Conservation (phyloP, 2,113 vertebrate species). For the Pao palembangensis region DNA sequence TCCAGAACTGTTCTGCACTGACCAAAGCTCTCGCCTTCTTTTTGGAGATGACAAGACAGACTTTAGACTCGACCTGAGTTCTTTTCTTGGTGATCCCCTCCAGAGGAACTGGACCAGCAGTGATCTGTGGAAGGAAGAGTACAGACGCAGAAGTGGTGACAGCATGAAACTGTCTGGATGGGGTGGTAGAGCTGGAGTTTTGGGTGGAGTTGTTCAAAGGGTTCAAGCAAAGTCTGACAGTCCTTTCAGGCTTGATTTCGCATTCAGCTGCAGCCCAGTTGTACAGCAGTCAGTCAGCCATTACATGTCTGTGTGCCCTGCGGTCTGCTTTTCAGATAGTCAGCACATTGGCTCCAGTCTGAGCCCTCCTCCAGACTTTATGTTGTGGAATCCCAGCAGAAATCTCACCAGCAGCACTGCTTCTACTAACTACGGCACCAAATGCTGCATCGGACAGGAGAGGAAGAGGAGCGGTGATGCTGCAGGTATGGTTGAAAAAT, state of each 20-base stretch:
- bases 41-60: conserved; percentile 1
- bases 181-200: conserved; percentile 18
- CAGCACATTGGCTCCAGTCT: background rate
- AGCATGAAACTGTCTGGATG: background rate
- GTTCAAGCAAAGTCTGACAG: background rate
- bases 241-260: conserved; percentile 21
- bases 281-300: conserved; percentile 10
- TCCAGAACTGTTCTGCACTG: conserved; percentile 3
- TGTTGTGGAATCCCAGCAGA: conserved; percentile 7
- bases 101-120: conserved; percentile 17
- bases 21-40: conserved; percentile 15
- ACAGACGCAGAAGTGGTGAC: conserved; percentile 6
- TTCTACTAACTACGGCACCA: conserved; percentile 27
- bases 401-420: background rate
- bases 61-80: conserved; percentile 22
- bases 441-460: conserved; percentile 45
- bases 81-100: conserved; percentile 19
- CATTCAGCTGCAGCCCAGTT: conserved; percentile 6
- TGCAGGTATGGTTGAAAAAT: background rate
- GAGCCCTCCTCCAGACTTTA: conserved; percentile 1
- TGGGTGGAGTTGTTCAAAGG: conserved; percentile 36
- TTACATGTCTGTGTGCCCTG: background rate
- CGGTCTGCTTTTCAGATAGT: background rate
- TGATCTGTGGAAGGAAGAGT: conserved; percentile 17
- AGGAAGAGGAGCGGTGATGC: conserved; percentile 61